These are phyloP conservation scores for Lophura swinhoii DNA, from an alignment of 2,797 vertebrate species.

Conservation along the genomic window DNA sequence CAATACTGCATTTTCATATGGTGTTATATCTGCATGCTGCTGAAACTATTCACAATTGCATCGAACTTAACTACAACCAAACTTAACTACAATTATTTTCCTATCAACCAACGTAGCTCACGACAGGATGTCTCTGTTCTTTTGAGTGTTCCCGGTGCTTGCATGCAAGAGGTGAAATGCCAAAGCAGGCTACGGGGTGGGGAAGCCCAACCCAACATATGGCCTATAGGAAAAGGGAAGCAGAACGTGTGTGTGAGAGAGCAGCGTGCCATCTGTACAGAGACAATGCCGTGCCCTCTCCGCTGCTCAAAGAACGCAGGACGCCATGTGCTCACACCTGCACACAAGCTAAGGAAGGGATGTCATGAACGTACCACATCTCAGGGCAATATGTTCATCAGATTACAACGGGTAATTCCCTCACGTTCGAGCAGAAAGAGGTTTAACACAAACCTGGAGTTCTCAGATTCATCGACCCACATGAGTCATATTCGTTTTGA, in stretches of 20 bases:
- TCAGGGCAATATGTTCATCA: background rate
- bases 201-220: rapidly evolving
- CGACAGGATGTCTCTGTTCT: background rate
- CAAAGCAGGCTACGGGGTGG: background rate
- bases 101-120: background rate
- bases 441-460: background rate
- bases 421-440: background rate
- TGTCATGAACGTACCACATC: background rate
- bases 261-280: background rate
- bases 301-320: background rate
- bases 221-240: conserved; percentile 1
- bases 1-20: background rate
- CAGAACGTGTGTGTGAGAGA: background rate
- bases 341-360: background rate
- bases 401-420: background rate
- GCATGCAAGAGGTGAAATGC: background rate
- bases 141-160: background rate
- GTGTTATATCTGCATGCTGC: background rate
- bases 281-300: background rate
- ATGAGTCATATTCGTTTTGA: background rate
- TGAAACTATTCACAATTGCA: background rate
- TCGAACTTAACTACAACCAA: background rate
- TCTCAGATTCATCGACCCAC: background rate
- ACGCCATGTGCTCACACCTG: background rate
- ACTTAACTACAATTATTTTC: background rate